phyloP scores from a whole-genome alignment of 1,140 invertebrate genomes.

The Reticulitermes speratus region DNA sequence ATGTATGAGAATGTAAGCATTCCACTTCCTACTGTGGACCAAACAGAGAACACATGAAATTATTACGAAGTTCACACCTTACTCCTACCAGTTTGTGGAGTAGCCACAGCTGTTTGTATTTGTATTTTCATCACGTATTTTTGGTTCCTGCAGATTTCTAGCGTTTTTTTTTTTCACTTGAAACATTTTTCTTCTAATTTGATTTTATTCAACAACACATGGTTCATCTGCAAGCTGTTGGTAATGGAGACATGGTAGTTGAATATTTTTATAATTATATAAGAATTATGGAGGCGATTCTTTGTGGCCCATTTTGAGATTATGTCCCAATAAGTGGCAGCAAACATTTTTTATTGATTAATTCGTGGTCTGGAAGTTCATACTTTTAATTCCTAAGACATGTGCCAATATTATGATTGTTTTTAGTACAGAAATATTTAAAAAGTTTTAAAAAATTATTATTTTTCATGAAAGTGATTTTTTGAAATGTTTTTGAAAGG shows the following conservation, averaged over 20 bases:
- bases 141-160: too few species aligned
- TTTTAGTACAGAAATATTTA: not conserved
- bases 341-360: too few species aligned
- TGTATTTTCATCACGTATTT: too few species aligned
- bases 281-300: not conserved
- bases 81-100: too few species aligned
- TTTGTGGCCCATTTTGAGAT: not conserved
- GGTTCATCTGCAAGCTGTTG: not conserved
- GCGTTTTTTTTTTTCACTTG: not conserved
- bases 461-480: constrained; percentile 1
- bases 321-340: not conserved
- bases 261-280: not conserved
- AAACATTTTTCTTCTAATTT: not conserved
- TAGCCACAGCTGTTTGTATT: too few species aligned
- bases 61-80: too few species aligned
- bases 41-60: too few species aligned
- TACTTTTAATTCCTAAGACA: not conserved
- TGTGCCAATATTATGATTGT: not conserved
- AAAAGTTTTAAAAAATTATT: not conserved
- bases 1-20: too few species aligned
- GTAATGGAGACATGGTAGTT: not conserved
- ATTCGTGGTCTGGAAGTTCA: not conserved
- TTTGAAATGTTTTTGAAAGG: constrained; percentile 34
- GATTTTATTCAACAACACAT: not conserved
- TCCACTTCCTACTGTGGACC: too few species aligned